Evolutionary conservation across 2,113 vertebrate species (phyloP).

Genomic region (Ochotona princeps): DNA sequence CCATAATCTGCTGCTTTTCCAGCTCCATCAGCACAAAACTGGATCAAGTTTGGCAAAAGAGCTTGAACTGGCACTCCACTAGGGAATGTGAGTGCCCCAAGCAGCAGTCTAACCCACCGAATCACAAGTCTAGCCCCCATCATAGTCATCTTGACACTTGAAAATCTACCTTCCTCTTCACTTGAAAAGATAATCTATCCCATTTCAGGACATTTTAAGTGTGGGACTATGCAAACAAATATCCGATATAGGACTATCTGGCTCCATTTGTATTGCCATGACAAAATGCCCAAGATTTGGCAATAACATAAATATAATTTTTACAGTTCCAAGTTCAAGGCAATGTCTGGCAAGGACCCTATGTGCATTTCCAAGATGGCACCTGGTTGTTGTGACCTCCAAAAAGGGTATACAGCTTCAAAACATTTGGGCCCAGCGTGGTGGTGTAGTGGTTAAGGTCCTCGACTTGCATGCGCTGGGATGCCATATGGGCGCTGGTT

Average conservation of each 20-base stretch:
- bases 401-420: too few species aligned
- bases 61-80: too few species aligned
- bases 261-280: not conserved
- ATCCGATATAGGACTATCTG: not conserved
- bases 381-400: not conserved
- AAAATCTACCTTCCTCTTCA: not conserved
- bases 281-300: not conserved
- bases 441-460: too few species aligned
- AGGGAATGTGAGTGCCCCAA: too few species aligned
- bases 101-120: too few species aligned
- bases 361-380: not conserved
- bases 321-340: not conserved
- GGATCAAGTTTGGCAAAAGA: too few species aligned
- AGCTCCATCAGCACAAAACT: too few species aligned
- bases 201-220: not conserved
- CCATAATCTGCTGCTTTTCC: too few species aligned
- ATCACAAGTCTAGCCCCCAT: not conserved
- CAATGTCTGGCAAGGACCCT: not conserved
- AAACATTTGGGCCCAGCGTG: too few species aligned
- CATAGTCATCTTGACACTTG: not conserved
- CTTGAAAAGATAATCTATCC: not conserved
- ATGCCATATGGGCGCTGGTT: too few species aligned
- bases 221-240: slow-evolving; percentile 5
- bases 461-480: too few species aligned
- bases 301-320: not conserved